Conservation (phyloP, 1,140 invertebrate species). For the Bacillus rossius region DNA sequence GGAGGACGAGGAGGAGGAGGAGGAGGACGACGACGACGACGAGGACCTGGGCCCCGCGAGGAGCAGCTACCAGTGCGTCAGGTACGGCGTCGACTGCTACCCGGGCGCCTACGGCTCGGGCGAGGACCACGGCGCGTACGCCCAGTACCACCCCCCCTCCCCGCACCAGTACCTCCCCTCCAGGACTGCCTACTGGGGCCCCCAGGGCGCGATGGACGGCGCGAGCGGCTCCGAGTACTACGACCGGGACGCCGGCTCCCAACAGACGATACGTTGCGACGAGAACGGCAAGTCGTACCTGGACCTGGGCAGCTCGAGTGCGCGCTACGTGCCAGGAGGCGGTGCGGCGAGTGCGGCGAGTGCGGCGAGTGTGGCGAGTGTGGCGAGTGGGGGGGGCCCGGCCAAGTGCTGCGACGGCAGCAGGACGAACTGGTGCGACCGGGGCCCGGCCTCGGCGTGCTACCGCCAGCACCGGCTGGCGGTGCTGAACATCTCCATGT, state of each 20-base stretch:
- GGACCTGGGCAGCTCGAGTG: constrained; percentile 66
- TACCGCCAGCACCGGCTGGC: constrained; percentile 80
- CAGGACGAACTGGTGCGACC: constrained; percentile 64
- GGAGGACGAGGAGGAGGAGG: constrained; percentile 44
- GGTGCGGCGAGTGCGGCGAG: background rate
- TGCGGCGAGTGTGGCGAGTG: background rate
- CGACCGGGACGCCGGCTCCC: constrained; percentile 38
- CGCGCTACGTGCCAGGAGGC: constrained; percentile 1
- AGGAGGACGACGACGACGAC: constrained; percentile 35
- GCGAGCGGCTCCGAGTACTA: constrained; percentile 7
- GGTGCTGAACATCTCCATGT: constrained; percentile 88
- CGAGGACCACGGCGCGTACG: constrained; percentile 33
- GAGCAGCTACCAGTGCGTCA: constrained; percentile 11
- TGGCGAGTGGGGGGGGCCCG: constrained; percentile 22
- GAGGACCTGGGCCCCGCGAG: constrained; percentile 32
- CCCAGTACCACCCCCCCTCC: constrained; percentile 45
- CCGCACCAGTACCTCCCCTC: constrained; percentile 8
- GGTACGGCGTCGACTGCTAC: constrained; percentile 7
- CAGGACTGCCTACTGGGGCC: constrained; percentile 15
- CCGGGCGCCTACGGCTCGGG: constrained; percentile 13
- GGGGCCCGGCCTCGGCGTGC: constrained; percentile 45
- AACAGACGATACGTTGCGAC: constrained; percentile 78
- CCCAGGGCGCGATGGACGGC: constrained; percentile 2
- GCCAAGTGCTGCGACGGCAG: constrained; percentile 65
- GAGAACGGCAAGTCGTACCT: constrained; percentile 88